Conservation (phyloP, 2,797 vertebrate species). For the Gymnoscopelus braueri region DNA sequence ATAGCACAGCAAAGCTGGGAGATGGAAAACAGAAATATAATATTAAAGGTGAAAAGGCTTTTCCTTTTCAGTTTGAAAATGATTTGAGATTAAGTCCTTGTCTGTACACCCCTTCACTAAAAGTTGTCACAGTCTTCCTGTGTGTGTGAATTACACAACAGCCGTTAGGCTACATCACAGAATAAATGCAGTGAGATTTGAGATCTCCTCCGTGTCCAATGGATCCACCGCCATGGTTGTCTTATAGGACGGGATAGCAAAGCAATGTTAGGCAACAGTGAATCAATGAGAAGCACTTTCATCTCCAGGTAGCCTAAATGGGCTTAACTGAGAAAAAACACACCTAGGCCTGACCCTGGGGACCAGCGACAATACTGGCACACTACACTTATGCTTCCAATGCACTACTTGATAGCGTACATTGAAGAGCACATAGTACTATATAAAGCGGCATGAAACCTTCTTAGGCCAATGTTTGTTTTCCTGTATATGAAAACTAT, state of each 20-base stretch:
- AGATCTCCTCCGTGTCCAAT: background rate
- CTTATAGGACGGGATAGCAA: background rate
- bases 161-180: background rate
- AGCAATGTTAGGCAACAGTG: constrained; percentile 9
- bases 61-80: background rate
- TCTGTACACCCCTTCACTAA: background rate
- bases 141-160: background rate
- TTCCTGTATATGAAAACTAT: too few relatives aligned
- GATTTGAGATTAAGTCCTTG: background rate
- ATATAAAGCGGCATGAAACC: too few relatives aligned
- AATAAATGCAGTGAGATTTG: background rate
- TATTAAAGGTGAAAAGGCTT: constrained; percentile 5
- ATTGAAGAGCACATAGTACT: too few relatives aligned
- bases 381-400: too few relatives aligned
- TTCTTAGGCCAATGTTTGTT: too few relatives aligned
- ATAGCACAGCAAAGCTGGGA: constrained; percentile 27
- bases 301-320: too few relatives aligned
- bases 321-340: too few relatives aligned
- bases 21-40: constrained; percentile 10
- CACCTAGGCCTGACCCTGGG: too few relatives aligned
- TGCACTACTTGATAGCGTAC: too few relatives aligned
- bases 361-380: too few relatives aligned
- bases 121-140: background rate
- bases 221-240: too few relatives aligned
- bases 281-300: too few relatives aligned